These are phyloP conservation scores for Microcebus griseorufus DNA, from an alignment of 2,113 vertebrate genomes.

Conservation along the genomic window DNA sequence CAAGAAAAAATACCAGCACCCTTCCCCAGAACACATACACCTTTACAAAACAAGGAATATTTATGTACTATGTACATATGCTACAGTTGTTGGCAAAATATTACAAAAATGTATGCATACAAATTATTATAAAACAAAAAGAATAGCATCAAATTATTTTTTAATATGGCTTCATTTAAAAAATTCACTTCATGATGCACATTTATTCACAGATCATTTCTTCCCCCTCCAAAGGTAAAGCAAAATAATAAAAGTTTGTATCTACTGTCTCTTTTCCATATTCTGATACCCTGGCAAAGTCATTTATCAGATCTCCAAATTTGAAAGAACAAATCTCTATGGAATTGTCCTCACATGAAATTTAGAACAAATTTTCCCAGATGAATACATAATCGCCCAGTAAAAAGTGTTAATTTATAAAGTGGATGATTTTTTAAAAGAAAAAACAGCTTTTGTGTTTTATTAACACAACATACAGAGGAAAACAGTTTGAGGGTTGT, in stretches of 20 bases:
- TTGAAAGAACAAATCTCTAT: not conserved
- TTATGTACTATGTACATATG: not conserved
- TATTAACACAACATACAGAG: not conserved
- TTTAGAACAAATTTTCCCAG: not conserved
- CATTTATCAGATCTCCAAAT: not conserved
- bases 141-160: not conserved
- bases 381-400: not conserved
- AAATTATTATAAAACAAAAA: not conserved
- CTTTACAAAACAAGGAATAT: not conserved
- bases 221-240: not conserved
- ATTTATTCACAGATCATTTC: not conserved
- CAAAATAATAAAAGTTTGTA: not conserved
- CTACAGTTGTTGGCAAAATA: not conserved
- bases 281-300: not conserved
- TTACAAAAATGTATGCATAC: not conserved
- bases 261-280: not conserved
- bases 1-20: not conserved
- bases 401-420: slow-evolving; percentile 2
- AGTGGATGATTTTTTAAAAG: not conserved
- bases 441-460: not conserved
- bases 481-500: not conserved
- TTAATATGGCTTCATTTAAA: not conserved
- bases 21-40: not conserved
- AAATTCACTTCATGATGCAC: not conserved
- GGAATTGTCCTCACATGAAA: not conserved